Percentiles rank a stretch among this genome's conserved stretches.
These are phyloP conservation scores for Andrena bicolor DNA, from an alignment of 2,888 invertebrate species.

Conservation along the genomic window DNA sequence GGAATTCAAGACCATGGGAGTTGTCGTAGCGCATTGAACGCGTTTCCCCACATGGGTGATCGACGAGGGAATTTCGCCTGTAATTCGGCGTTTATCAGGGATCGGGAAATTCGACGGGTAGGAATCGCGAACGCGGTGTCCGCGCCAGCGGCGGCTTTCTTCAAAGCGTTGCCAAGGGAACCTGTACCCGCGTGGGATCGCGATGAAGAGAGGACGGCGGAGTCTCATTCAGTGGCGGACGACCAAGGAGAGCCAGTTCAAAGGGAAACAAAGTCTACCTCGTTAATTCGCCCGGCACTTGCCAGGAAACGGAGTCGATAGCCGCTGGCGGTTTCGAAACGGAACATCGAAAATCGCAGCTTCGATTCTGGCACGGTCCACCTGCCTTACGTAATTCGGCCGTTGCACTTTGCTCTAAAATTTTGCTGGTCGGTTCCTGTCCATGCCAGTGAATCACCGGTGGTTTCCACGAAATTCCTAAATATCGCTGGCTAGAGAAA, in stretches of 20 bases:
- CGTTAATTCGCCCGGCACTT: slow-evolving; percentile 57
- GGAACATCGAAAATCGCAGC: slow-evolving; percentile 59
- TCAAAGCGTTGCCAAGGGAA: slow-evolving; percentile 67
- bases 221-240: slow-evolving; percentile 34
- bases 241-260: slow-evolving; percentile 39
- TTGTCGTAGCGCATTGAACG: background rate
- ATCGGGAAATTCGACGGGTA: slow-evolving; percentile 68
- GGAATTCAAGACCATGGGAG: background rate
- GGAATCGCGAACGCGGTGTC: slow-evolving; percentile 34
- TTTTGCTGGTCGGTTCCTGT: slow-evolving; percentile 30
- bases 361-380: slow-evolving; percentile 63
- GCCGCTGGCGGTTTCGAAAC: slow-evolving; percentile 17
- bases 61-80: slow-evolving; percentile 10
- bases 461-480: slow-evolving; percentile 56
- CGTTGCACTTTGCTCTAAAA: slow-evolving; percentile 65
- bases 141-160: slow-evolving; percentile 56
- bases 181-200: slow-evolving; percentile 53
- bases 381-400: slow-evolving; percentile 63
- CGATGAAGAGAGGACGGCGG: background rate
- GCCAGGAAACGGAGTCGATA: slow-evolving; percentile 42
- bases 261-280: slow-evolving; percentile 48
- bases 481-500: slow-evolving; percentile 31
- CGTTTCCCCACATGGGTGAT: background rate
- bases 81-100: slow-evolving; percentile 36
- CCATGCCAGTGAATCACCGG: slow-evolving; percentile 26